Percentiles rank a stretch among this genome's conserved stretches.
Conservation (phyloP, 2,797 vertebrate species). For the Lateolabrax maculatus region DNA sequence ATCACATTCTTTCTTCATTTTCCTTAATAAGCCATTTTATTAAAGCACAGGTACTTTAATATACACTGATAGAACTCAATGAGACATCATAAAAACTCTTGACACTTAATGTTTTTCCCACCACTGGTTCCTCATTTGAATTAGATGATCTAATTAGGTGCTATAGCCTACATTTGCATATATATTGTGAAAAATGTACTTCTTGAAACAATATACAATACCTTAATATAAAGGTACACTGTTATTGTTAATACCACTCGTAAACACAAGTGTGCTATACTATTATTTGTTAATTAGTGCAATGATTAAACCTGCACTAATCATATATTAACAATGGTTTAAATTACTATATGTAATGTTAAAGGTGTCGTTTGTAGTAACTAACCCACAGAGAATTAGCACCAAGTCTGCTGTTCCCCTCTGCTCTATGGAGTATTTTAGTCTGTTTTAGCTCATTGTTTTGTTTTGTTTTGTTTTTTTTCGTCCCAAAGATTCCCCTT, state of each 20-base stretch:
- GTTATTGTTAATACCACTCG: background rate
- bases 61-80: background rate
- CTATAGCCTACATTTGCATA: conserved; percentile 18
- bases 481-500: no score
- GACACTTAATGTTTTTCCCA: conserved; percentile 6
- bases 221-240: background rate
- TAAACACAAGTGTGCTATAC: background rate
- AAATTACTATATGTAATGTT: background rate
- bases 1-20: background rate
- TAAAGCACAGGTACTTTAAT: background rate
- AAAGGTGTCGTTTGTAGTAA: background rate
- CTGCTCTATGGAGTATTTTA: background rate
- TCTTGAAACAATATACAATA: conserved; percentile 1
- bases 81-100: background rate
- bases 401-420: background rate
- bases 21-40: background rate
- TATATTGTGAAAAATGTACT: background rate
- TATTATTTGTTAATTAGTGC: background rate
- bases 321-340: background rate
- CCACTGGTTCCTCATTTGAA: background rate
- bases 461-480: background rate
- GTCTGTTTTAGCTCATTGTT: background rate
- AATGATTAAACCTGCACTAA: background rate
- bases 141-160: conserved; percentile 17
- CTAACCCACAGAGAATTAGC: background rate